Percentiles rank a stretch among this genome's conserved stretches.
phyloP scores from a whole-genome alignment of 2,888 invertebrate species.

The Pachliopta kotzebuea region DNA sequence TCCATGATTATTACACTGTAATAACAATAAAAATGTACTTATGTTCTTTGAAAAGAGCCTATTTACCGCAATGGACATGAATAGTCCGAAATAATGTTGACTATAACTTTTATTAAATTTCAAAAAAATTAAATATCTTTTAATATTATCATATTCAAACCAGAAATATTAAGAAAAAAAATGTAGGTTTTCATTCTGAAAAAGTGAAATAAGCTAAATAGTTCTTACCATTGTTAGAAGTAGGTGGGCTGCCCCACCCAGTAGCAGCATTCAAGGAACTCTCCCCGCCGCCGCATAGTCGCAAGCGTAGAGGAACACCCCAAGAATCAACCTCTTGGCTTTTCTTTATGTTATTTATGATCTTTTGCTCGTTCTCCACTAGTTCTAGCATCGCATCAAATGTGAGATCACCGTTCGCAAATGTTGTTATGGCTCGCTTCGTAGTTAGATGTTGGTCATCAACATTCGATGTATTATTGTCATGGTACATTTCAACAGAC shows the following conservation, averaged over 20 bases:
- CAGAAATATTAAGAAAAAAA: too few species aligned
- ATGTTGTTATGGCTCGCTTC: slow-evolving; percentile 52
- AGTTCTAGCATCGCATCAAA: slow-evolving; percentile 72
- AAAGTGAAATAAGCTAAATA: background rate
- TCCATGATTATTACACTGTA: too few species aligned
- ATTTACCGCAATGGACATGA: too few species aligned
- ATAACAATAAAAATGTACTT: too few species aligned
- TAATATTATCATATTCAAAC: too few species aligned
- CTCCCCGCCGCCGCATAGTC: slow-evolving; percentile 89
- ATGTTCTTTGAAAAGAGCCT: too few species aligned
- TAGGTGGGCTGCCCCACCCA: slow-evolving; percentile 89
- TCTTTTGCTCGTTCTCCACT: slow-evolving; percentile 54
- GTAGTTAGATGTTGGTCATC: slow-evolving; percentile 48
- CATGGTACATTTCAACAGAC: slow-evolving; percentile 67
- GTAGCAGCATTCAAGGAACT: slow-evolving; percentile 89
- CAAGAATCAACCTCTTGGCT: slow-evolving; percentile 63
- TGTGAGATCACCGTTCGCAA: slow-evolving; percentile 75
- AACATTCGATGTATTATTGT: slow-evolving; percentile 69
- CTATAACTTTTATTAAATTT: too few species aligned
- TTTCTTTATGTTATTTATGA: slow-evolving; percentile 50
- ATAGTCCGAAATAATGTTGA: too few species aligned
- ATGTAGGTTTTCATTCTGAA: too few species aligned
- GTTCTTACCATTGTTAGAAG: slow-evolving; percentile 82
- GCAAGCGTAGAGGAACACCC: slow-evolving; percentile 82
- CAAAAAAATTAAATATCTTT: too few species aligned